These are phyloP conservation scores for Phallusia fumigata DNA, from an alignment of 23 tunicate genomes.

Conservation along the genomic window DNA sequence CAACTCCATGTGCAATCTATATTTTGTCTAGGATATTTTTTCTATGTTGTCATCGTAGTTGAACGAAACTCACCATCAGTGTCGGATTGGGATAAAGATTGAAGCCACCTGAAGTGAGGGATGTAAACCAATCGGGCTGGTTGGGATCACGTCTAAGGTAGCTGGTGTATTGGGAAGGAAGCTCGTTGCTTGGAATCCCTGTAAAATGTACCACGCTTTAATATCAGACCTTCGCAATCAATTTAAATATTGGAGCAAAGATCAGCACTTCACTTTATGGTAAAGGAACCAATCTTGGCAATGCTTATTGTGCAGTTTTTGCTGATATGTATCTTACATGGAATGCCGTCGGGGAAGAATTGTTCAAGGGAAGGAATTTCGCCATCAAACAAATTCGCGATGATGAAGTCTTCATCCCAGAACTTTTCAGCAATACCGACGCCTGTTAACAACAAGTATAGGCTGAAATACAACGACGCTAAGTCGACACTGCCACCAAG, in stretches of 20 bases:
- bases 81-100: conserved; percentile 32
- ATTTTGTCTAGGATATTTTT: too few relatives aligned
- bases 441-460: conserved; percentile 26
- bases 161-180: conserved; percentile 16
- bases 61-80: conserved; percentile 16
- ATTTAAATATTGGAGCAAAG: too few relatives aligned
- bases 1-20: too few relatives aligned
- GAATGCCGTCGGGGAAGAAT: conserved; percentile 76
- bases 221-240: too few relatives aligned
- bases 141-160: conserved; percentile 11
- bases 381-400: conserved; percentile 55
- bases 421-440: conserved; percentile 56
- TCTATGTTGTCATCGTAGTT: not conserved
- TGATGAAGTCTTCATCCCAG: conserved; percentile 64
- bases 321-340: conserved; percentile 50
- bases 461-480: too few relatives aligned
- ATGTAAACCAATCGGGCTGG: conserved; percentile 36
- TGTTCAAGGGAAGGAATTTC: conserved; percentile 41
- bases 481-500: too few relatives aligned
- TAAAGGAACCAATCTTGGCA: not conserved
- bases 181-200: conserved; percentile 37
- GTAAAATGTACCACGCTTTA: not conserved
- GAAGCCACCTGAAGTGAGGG: conserved; percentile 16
- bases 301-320: too few relatives aligned
- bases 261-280: too few relatives aligned